Base-by-base conservation (phyloP, 2,888 invertebrate species). In the Aphidius colemani region DNA sequence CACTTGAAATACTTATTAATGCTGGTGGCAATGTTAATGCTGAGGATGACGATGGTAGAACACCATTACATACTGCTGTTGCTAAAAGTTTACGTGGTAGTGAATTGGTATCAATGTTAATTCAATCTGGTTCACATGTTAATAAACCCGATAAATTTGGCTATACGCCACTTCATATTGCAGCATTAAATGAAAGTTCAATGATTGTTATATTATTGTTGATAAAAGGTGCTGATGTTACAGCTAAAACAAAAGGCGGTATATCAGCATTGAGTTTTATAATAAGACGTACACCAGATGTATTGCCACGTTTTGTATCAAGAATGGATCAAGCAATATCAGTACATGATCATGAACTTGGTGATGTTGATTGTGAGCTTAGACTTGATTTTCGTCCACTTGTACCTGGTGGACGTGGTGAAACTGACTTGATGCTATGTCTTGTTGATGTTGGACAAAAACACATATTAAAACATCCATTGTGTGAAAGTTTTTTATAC, bases 361-460 rank as follows among this genome's bases (percentile, higher is more conserved):
- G 93, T 0, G 94, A 94, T 72, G 91, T 93, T 0, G 94, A 94
- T 76, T 94, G 94, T 73, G 93, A 94, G 78, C 85, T 94, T 3
- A 90, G 88, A 78, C 78, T 90, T 59, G 90, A 90, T 76, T 88
- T 87, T 71, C 82, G 85, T 9, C 78, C 79, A n/a, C 66, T 79
- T 45, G 85, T 69, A 74, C 85, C 70, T 78, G 77, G 76, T 11
- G 78, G 78, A 8, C 69, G 79, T 46, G 77, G 80, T 2, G 81
- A 83, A 67, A 86, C 81, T 85, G 89, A 79, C 79, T 85, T 75
- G 81, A 89, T 60, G 79, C 90, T 70, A 86, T 92, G 69, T 88
- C 90, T 59, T 82, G 86, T 69, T 73, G 93, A 85, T 68, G 92
- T 92, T 2, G 93, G 93, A 1, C 91, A 91, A 69, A 89, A 90